phyloP scores from a whole-genome alignment of 2,113 vertebrate genomes.

The Mustelus asterias region DNA sequence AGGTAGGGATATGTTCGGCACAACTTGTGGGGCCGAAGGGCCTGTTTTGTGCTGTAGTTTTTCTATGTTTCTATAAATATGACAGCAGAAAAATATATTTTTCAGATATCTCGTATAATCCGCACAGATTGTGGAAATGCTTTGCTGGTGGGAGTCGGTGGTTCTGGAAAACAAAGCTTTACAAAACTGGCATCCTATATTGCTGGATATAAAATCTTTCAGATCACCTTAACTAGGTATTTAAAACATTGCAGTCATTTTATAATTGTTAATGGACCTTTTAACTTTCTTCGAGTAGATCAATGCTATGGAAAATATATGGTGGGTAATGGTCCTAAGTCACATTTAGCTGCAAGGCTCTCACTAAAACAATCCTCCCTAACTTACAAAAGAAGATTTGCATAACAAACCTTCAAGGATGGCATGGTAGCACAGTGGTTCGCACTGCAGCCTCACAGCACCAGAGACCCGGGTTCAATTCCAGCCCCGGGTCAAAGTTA shows the following conservation, averaged over 20 bases:
- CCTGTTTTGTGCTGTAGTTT: no score
- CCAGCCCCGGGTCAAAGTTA: no score
- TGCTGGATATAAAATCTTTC: slow-evolving; percentile 68
- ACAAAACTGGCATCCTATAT: slow-evolving; percentile 65
- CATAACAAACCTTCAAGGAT: background rate
- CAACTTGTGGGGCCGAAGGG: no score
- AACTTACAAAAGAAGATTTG: background rate
- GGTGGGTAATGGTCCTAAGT: background rate
- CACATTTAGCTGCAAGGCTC: background rate
- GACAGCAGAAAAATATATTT: background rate
- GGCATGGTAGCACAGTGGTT: no score
- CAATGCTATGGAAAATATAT: background rate
- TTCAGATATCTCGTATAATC: slow-evolving; percentile 64
- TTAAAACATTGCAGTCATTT: background rate
- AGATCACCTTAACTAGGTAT: slow-evolving; percentile 68
- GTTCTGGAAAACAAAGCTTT: slow-evolving; percentile 68
- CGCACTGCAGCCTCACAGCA: no score
- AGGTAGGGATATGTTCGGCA: no score
- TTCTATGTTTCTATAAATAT: no score
- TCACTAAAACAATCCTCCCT: background rate
- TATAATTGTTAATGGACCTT: background rate
- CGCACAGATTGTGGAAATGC: slow-evolving; percentile 63
- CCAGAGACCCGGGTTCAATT: no score
- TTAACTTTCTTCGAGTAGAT: background rate
- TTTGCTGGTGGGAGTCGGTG: slow-evolving; percentile 67